These are phyloP conservation scores for Gorsachius goisagi DNA, from an alignment of 2,113 vertebrate species.

Conservation along the genomic window DNA sequence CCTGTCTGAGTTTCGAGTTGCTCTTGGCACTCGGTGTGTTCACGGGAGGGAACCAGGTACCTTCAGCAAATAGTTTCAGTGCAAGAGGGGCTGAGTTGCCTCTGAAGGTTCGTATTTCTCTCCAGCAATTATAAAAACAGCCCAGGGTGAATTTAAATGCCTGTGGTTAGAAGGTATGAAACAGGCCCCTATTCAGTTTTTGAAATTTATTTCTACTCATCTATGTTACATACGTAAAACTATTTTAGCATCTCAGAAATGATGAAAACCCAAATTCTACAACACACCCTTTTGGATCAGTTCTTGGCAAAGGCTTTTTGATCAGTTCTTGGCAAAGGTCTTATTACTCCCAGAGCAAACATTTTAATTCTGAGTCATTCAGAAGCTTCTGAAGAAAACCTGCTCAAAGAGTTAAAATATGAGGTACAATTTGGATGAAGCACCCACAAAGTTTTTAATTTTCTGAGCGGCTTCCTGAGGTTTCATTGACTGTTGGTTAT, in stretches of 20 bases:
- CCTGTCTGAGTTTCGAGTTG: not conserved
- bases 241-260: not conserved
- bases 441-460: not conserved
- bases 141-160: not conserved
- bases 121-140: not conserved
- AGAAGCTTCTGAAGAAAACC: not conserved
- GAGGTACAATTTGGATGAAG: not conserved
- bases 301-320: not conserved
- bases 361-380: not conserved
- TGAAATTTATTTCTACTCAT: not conserved
- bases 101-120: not conserved
- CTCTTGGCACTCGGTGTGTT: not conserved
- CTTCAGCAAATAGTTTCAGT: not conserved
- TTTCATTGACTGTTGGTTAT: not conserved
- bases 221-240: not conserved
- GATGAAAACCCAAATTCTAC: not conserved
- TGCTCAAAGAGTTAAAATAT: not conserved
- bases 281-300: not conserved
- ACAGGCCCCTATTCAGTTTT: not conserved
- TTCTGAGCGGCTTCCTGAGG: not conserved
- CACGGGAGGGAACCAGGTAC: not conserved
- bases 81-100: not conserved
- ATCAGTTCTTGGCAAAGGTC: not conserved
- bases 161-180: slow-evolving; percentile 17
- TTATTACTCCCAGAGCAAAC: not conserved